These are phyloP conservation scores for Progne subis DNA, from an alignment of 2,113 vertebrate species.

Conservation along the genomic window DNA sequence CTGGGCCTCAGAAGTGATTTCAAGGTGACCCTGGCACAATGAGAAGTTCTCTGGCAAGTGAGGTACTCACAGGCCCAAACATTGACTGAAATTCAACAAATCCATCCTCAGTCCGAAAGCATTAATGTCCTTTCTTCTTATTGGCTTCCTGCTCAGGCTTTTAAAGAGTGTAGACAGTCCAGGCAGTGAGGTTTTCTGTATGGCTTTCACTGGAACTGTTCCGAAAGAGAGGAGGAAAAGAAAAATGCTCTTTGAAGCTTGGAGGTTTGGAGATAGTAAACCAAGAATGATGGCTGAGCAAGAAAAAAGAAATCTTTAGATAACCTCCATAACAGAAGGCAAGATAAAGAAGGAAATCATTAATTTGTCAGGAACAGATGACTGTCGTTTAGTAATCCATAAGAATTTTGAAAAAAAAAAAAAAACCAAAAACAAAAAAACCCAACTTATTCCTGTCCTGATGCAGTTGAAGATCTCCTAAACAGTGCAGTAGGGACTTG, in stretches of 20 bases:
- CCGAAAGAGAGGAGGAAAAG: background rate
- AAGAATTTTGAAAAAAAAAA: background rate
- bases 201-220: background rate
- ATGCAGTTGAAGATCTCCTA: background rate
- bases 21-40: background rate
- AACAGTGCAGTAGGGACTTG: background rate
- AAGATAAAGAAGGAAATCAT: slow-evolving; percentile 24
- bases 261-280: background rate
- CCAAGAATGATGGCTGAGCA: background rate
- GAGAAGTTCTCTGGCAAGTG: background rate
- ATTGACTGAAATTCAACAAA: background rate
- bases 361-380: background rate
- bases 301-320: background rate
- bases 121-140: background rate
- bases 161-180: background rate
- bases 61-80: background rate
- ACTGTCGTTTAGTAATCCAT: background rate
- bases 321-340: background rate
- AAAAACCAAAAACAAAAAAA: background rate
- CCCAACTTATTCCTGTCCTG: background rate
- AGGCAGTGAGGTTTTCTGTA: background rate
- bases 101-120: background rate
- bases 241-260: background rate
- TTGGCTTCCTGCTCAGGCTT: background rate
- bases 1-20: background rate